Percentiles rank a stretch among this genome's conserved stretches.
These are phyloP conservation scores for rabbit (Oryctolagus cuniculus) DNA, from an alignment of 2,113 vertebrate genomes.

Conservation along the genomic window DNA sequence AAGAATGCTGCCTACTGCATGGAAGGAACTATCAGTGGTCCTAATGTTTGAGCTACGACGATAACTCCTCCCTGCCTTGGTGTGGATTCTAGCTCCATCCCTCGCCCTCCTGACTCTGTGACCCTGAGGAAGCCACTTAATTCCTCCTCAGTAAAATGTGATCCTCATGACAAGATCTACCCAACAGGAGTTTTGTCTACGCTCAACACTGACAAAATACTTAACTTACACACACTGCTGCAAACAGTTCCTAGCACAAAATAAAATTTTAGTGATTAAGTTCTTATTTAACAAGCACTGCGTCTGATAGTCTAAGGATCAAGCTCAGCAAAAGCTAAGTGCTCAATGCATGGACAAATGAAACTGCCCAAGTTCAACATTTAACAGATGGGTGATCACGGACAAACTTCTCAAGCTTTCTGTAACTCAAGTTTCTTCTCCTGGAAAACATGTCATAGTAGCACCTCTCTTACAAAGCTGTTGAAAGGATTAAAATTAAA, in stretches of 20 bases:
- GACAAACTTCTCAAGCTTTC: neutral
- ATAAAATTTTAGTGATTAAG: neutral
- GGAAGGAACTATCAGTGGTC: too few relatives aligned
- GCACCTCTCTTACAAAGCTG: neutral
- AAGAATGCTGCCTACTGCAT: too few relatives aligned
- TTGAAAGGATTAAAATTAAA: neutral
- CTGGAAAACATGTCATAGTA: neutral
- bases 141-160: neutral
- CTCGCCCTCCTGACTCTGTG: neutral
- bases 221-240: neutral
- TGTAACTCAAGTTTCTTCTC: conserved; percentile 7
- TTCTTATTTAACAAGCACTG: conserved; percentile 12
- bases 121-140: neutral
- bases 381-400: neutral
- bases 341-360: neutral
- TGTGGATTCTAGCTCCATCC: neutral
- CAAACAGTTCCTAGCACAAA: neutral
- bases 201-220: neutral
- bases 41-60: too few relatives aligned
- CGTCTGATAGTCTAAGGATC: neutral
- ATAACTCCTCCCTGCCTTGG: neutral
- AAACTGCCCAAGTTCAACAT: neutral
- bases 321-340: neutral
- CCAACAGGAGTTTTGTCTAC: neutral
- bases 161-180: neutral